Evolutionary conservation across 1,140 invertebrate species (phyloP).

Genomic region (Dreissena polymorpha): DNA sequence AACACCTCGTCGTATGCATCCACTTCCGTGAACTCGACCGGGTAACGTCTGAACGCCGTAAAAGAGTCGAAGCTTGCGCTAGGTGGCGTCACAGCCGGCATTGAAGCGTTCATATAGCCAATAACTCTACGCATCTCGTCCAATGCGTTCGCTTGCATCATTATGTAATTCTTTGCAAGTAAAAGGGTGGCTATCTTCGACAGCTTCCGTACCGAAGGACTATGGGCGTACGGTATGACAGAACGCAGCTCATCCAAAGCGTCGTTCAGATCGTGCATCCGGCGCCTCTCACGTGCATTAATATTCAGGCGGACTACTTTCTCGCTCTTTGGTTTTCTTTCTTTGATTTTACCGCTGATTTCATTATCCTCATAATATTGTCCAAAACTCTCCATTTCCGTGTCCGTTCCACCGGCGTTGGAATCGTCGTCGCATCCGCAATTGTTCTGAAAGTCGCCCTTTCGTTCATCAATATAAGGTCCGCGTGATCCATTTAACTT

Average conservation of each 20-base stretch:
- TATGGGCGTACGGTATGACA: slow-evolving; percentile 87
- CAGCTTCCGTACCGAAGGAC: slow-evolving; percentile 98
- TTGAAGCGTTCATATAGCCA: not conserved
- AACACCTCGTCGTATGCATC: not conserved
- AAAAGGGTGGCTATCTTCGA: slow-evolving; percentile 99
- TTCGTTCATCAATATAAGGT: too few species aligned
- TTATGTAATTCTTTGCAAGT: slow-evolving; percentile 98
- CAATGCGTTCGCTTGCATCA: slow-evolving; percentile 91
- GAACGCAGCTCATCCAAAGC: slow-evolving; percentile 78
- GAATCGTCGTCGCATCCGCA: slow-evolving; percentile 42
- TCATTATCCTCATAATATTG: slow-evolving; percentile 58
- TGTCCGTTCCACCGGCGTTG: not conserved
- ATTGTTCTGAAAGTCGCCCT: slow-evolving; percentile 23
- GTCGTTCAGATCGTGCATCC: slow-evolving; percentile 80
- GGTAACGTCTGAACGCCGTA: not conserved
- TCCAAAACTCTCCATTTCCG: slow-evolving; percentile 34
- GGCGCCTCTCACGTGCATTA: slow-evolving; percentile 78
- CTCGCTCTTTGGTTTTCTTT: slow-evolving; percentile 56
- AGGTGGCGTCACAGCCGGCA: not conserved
- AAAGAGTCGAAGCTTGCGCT: not conserved
- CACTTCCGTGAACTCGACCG: not conserved
- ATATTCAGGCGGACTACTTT: slow-evolving; percentile 73
- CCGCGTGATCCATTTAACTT: too few species aligned
- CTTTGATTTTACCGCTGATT: slow-evolving; percentile 43
- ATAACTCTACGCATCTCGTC: slow-evolving; percentile 78